Evolutionary conservation across 2,113 vertebrate species (phyloP).

Genomic region (Motacilla tschutschensis): DNA sequence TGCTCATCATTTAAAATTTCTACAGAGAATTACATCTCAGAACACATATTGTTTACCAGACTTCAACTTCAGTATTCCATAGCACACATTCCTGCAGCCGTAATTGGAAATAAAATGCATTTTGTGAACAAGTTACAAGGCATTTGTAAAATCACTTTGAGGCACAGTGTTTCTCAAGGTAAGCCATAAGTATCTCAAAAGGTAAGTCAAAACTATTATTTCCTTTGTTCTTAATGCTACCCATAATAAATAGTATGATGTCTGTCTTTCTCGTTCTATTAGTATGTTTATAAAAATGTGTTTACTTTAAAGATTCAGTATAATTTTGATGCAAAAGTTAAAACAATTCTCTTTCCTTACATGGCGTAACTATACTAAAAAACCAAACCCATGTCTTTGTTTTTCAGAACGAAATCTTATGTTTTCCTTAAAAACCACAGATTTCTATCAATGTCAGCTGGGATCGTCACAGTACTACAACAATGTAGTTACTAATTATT

Average conservation of each 20-base stretch:
- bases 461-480: not conserved
- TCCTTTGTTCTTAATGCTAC: not conserved
- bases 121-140: not conserved
- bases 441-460: not conserved
- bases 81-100: not conserved
- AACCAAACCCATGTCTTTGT: not conserved
- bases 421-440: not conserved
- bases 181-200: not conserved
- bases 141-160: not conserved
- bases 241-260: not conserved
- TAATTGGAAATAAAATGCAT: not conserved
- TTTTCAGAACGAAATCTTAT: not conserved
- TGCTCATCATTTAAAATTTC: not conserved
- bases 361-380: not conserved
- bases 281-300: not conserved
- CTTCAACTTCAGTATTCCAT: not conserved
- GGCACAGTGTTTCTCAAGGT: not conserved
- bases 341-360: not conserved
- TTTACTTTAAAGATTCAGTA: not conserved
- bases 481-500: no score
- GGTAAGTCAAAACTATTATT: not conserved
- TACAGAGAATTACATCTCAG: not conserved
- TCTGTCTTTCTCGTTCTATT: not conserved
- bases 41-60: not conserved
- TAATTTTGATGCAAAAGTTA: not conserved